phyloP scores from a whole-genome alignment of 2,888 invertebrate species.

The Cetonia aurata region DNA sequence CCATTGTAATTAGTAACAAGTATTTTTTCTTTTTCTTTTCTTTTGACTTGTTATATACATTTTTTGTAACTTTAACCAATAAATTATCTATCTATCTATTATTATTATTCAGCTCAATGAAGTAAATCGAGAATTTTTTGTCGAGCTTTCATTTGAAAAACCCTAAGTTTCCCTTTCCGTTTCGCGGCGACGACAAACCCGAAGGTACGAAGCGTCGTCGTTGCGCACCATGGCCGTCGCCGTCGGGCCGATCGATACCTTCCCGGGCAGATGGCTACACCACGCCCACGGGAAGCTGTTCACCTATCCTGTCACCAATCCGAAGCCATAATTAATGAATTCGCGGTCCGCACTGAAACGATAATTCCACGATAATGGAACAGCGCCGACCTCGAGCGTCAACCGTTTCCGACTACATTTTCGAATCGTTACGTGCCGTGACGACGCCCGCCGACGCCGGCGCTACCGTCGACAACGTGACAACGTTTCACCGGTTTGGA shows the following conservation, averaged over 20 bases:
- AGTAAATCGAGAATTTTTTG: too few relatives aligned
- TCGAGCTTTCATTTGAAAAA: too few relatives aligned
- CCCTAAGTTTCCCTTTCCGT: constrained; percentile 1
- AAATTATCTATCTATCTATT: too few relatives aligned
- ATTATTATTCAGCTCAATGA: too few relatives aligned
- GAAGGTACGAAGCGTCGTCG: constrained; percentile 47
- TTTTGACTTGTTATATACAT: too few relatives aligned
- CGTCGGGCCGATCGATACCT: constrained; percentile 46
- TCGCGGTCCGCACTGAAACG: constrained; percentile 67
- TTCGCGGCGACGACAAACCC: constrained; percentile 43
- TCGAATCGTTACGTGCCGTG: constrained; percentile 18
- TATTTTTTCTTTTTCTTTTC: too few relatives aligned
- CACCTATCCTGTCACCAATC: constrained; percentile 59
- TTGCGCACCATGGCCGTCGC: constrained; percentile 50
- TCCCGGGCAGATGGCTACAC: constrained; percentile 50
- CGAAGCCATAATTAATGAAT: constrained; percentile 63
- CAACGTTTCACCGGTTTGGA: too few relatives aligned
- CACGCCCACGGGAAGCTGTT: constrained; percentile 50
- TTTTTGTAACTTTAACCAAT: too few relatives aligned
- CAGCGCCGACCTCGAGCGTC: constrained; percentile 66
- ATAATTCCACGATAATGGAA: constrained; percentile 70
- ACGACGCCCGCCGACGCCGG: too few relatives aligned
- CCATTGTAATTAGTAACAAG: too few relatives aligned
- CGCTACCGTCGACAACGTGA: too few relatives aligned
- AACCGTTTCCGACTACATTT: constrained; percentile 35